Base-by-base conservation (phyloP, 2,888 invertebrate genomes). In the Zygogramma bicolorata region DNA sequence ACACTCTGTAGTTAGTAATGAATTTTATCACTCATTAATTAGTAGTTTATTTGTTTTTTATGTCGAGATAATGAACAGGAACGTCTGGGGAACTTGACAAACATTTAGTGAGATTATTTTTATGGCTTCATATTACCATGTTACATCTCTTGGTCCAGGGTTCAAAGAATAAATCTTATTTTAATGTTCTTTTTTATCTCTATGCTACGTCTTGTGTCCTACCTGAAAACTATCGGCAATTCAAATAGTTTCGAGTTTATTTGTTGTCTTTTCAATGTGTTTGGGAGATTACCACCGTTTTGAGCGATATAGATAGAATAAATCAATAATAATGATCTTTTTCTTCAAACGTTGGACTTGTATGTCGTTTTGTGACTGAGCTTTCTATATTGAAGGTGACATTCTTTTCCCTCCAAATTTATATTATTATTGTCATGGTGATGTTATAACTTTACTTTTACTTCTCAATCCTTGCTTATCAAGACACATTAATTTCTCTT, bases 1-100 rank as follows among this genome's bases (percentile, higher is more conserved):
- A n/a, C 42, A 42, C 42, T 42, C 42, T 18, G 42, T 42, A 42
- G n/a, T 42, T 18, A 18, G 15, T 15, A 13, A 34, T 34, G 13
- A 62, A 63, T 70, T 76, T 76, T 76, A 76, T 76, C 65, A 67
- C 71, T 70, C 74, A 75, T 77, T 77, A 75, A 77, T 73, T 77
- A 75, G 68, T 73, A 70, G 68, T 76, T 77, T 74, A 75, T 68
- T 60, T 46, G 38, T 66, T 46, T 73, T 76, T 77, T 76, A 76
- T 75, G 53, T 62, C 65, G 67, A 68, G 73, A 77, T 77, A 77
- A 77, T 75, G 74, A 77, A 74, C 73, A 74, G 71, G 73, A 70
- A 72, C 61, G 67, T 76, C 75, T 67, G 25, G 53, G 34, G 60
- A 61, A 49, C 73, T 76, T 78, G 78, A 78, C 76, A 78, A 78